Evolutionary conservation across 2,113 vertebrate genomes (phyloP).

Genomic region (Uropsilus gracilis): DNA sequence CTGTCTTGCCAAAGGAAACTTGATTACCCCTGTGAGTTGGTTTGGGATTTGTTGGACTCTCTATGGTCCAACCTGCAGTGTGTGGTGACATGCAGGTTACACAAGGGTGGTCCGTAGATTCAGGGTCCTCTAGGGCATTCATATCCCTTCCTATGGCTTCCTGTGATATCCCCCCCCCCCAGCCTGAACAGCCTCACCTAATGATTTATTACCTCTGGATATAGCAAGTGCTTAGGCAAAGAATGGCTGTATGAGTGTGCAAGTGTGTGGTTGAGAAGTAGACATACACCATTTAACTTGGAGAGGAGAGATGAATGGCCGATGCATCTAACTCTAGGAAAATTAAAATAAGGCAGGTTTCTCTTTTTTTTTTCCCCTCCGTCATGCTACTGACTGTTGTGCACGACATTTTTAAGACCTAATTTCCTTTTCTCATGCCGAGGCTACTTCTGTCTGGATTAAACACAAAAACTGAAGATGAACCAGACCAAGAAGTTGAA

Average conservation of each 20-base stretch:
- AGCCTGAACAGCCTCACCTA: conserved; percentile 62
- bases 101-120: conserved; percentile 65
- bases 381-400: conserved; percentile 91
- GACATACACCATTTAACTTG: conserved; percentile 34
- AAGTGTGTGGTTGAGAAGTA: not conserved
- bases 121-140: conserved; percentile 72
- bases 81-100: conserved; percentile 74
- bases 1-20: conserved; percentile 97
- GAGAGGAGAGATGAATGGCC: conserved; percentile 58
- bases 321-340: conserved; percentile 76
- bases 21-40: conserved; percentile 87
- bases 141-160: conserved; percentile 54
- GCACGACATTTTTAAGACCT: conserved; percentile 81
- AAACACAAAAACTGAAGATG: conserved; percentile 87
- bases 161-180: not conserved
- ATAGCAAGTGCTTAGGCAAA: conserved; percentile 60
- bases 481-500: conserved; percentile 81
- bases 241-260: fast-evolving
- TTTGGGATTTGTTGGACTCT: conserved; percentile 84
- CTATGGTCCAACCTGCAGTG: conserved; percentile 80
- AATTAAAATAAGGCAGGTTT: conserved; percentile 76
- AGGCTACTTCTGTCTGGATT: conserved; percentile 90
- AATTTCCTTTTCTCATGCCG: conserved; percentile 86
- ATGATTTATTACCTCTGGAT: conserved; percentile 49
- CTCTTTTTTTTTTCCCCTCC: conserved; percentile 79